Percentiles rank a stretch among this genome's conserved stretches.
Conservation (phyloP, 2,113 vertebrate species). For the Cnemophilus loriae region DNA sequence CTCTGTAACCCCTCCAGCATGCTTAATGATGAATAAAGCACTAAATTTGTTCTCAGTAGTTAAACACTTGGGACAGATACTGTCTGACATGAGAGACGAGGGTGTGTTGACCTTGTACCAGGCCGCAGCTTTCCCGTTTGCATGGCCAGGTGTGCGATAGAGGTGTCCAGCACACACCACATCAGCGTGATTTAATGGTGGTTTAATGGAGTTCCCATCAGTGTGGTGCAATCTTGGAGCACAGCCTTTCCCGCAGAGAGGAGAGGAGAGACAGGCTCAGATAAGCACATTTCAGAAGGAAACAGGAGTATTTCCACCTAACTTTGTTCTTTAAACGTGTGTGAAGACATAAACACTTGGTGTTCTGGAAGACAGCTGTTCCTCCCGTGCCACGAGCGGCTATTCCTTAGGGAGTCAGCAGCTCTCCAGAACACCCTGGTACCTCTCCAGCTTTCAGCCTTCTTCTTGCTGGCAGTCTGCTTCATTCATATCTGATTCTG, state of each 20-base stretch:
- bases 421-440: background rate
- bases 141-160: background rate
- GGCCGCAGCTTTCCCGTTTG: background rate
- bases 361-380: background rate
- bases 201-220: background rate
- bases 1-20: background rate
- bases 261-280: background rate
- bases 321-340: background rate
- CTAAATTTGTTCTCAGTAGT: background rate
- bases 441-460: background rate
- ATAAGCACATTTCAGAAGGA: background rate
- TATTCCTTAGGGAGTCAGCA: background rate
- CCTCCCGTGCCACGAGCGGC: fast-evolving
- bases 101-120: background rate
- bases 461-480: background rate
- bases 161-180: background rate
- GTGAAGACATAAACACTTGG: background rate
- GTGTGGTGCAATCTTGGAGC: background rate
- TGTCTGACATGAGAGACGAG: background rate
- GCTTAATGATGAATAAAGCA: background rate
- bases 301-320: background rate
- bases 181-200: fast-evolving
- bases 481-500: background rate
- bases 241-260: background rate
- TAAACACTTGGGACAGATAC: background rate